These are phyloP conservation scores for Quiscalus mexicanus DNA, from an alignment of 2,113 vertebrate genomes.

Conservation along the genomic window DNA sequence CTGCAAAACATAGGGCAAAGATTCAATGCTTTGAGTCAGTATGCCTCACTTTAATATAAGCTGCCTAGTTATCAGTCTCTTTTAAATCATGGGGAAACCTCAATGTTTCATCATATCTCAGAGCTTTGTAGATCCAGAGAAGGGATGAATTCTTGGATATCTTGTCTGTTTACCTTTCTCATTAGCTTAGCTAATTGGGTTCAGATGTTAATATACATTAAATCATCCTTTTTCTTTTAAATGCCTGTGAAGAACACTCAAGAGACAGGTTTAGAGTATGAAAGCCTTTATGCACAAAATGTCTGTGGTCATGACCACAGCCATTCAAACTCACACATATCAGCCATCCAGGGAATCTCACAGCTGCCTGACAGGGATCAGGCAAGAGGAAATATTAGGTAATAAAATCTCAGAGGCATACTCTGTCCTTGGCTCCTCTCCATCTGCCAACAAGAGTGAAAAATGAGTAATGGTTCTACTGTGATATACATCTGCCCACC, in stretches of 20 bases:
- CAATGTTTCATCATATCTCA: neutral
- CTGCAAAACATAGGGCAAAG: neutral
- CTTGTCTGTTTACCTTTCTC: neutral
- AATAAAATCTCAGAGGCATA: neutral
- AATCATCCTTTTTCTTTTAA: neutral
- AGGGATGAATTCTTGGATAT: neutral
- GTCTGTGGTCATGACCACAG: neutral
- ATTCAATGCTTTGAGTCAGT: neutral
- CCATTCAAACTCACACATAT: neutral
- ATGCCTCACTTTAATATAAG: neutral
- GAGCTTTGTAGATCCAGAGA: neutral
- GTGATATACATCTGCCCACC: neutral
- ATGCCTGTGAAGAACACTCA: neutral
- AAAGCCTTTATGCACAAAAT: constrained; percentile 21
- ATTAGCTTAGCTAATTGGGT: constrained; percentile 16
- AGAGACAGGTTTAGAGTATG: neutral
- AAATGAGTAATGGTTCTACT: neutral
- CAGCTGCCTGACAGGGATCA: neutral
- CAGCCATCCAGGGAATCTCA: neutral
- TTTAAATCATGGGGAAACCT: neutral
- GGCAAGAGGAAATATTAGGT: neutral
- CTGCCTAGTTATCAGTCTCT: neutral
- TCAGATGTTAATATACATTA: constrained; percentile 19
- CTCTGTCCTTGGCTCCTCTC: neutral
- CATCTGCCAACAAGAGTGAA: neutral